Evolutionary conservation across 1,140 invertebrate species (phyloP), one percentile per base, ranked within the genome.

Genomic region (Gonatopus flavifemur): DNA sequence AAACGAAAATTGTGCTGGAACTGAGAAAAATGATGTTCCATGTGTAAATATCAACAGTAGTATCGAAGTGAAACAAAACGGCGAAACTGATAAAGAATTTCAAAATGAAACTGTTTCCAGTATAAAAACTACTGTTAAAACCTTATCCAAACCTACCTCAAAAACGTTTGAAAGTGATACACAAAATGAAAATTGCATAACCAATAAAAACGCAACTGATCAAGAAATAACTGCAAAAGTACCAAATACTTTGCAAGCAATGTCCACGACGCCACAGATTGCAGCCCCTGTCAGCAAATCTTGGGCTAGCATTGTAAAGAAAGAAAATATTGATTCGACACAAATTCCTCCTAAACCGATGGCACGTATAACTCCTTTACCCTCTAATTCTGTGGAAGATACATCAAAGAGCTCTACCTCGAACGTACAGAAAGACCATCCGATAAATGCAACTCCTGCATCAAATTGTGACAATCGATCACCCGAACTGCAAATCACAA

Each of bases 11-110:
- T 66, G 55, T 18, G 64, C 62, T 25, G 52, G 57, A 8, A 53
- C 49, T n/a, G 68, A 72, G 6, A 69, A 63, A 8, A 64, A 55
- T 33, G 54, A 57, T 24, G 50, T 64, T 22, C 50, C 65, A 20
- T 55, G 42, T 35, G 54, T 72, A 19, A 70, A 64, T 52, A 68
- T 66, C 52, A 64, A 64, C 33, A 69, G 60, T 47, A 67, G 58
- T 22, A 62, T 71, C 18, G 62, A 72, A 49, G 59, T 67, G 9
- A 70, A 70, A 16, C 69, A 71, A 35, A 71, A 69, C 42, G 62
- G 64, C 5, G 62, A 71, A 37, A 55, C 58, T 3, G 55, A 64
- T 22, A 55, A 63, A 12, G 58, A 60, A 21, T 45, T 64, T 15
- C 55, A 57, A 5, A 52, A 69, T 19, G 53, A 67, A 51, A 56